Conservation (phyloP, 2,888 invertebrate genomes). For the Chymomyza caudatula region DNA sequence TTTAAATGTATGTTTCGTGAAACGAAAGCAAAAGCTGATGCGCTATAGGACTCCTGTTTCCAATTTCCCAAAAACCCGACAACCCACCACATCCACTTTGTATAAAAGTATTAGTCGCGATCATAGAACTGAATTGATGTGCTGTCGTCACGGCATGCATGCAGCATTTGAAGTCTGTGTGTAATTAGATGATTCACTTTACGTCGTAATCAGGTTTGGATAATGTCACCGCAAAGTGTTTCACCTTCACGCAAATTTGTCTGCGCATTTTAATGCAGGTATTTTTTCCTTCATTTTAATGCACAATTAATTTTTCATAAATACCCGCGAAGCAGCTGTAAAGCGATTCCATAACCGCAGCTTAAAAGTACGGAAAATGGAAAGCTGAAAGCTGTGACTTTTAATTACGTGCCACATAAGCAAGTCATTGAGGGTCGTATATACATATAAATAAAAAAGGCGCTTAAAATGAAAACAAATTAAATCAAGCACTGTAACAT, state of each 20-base stretch:
- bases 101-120: no score
- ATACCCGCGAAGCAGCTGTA: not conserved
- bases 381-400: not conserved
- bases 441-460: not conserved
- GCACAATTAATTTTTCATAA: slow-evolving; percentile 19
- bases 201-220: no score
- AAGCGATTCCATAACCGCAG: not conserved
- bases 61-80: no score
- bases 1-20: no score
- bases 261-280: not conserved
- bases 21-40: no score
- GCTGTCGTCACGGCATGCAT: no score
- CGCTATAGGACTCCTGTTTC: no score
- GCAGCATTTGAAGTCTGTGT: no score
- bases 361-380: not conserved
- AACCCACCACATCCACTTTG: no score
- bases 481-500: not conserved
- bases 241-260: not conserved
- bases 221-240: no score
- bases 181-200: no score
- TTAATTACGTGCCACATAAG: not conserved
- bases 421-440: not conserved
- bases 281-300: not conserved
- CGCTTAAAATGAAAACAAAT: not conserved
- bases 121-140: no score